phyloP scores from a whole-genome alignment of 1,140 invertebrate species.

The Cydia strobilella region DNA sequence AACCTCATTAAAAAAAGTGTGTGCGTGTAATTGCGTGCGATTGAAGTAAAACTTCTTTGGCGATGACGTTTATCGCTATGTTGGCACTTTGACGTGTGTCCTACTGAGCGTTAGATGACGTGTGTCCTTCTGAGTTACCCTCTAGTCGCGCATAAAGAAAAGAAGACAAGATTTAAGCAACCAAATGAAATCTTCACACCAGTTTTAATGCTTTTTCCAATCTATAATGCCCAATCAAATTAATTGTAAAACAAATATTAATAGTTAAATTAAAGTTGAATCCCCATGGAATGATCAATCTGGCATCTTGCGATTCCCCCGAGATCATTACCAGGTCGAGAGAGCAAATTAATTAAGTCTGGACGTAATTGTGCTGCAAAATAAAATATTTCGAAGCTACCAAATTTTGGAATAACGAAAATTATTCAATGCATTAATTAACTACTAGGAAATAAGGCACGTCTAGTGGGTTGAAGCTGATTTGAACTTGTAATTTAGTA shows the following conservation, averaged over 20 bases:
- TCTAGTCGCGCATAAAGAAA: too few relatives aligned
- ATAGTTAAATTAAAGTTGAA: slow-evolving; percentile 42
- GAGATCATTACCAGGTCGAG: slow-evolving; percentile 39
- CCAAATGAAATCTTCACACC: too few relatives aligned
- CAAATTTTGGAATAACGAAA: slow-evolving; percentile 26
- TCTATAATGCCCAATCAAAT: not conserved
- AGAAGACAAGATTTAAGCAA: too few relatives aligned
- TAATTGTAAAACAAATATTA: slow-evolving; percentile 25
- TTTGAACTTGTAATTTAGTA: not conserved
- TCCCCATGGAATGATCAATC: slow-evolving; percentile 43
- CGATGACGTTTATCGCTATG: too few relatives aligned
- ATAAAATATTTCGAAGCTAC: slow-evolving; percentile 37
- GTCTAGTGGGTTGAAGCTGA: not conserved
- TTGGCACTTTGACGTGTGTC: too few relatives aligned
- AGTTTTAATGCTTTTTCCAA: too few relatives aligned
- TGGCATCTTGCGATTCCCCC: slow-evolving; percentile 34
- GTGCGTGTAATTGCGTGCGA: too few relatives aligned
- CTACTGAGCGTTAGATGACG: too few relatives aligned
- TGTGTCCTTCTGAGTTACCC: too few relatives aligned
- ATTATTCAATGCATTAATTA: slow-evolving; percentile 31
- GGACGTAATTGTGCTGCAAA: slow-evolving; percentile 31
- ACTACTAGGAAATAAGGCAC: slow-evolving; percentile 10
- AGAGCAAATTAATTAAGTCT: slow-evolving; percentile 46
- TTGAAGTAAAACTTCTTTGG: too few relatives aligned
- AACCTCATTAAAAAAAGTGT: too few relatives aligned